Evolutionary conservation across 2,888 invertebrate genomes (phyloP), one percentile per base, ranked within the genome.

Genomic region (Apodemia mormo): DNA sequence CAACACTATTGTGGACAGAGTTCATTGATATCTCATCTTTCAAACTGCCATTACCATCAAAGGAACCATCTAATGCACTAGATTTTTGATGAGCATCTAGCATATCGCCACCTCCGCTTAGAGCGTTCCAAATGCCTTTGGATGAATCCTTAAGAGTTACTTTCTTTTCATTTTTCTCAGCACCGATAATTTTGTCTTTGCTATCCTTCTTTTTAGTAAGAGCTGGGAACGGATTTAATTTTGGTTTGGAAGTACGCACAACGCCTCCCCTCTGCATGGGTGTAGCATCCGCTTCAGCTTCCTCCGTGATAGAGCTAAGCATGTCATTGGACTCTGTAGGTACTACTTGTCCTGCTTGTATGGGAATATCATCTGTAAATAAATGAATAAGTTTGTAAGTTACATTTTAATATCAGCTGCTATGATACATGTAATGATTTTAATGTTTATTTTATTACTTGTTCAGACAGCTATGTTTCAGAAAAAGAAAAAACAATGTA

Each of bases 311-410:
- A 0, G 96, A 95, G 65, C 95, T 94, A 54, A 96, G 88, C 79
- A 94, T 89, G 72, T 94, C 94, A 64, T 93, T 93, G 2, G 93
- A 92, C 70, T 95, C 96, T 6, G 89, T 86, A 10, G 94, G 90
- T 70, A 94, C 94, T 66, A 94, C 95, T 81, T 95, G 95, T 12
- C 94, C 95, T 66, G 95, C 95, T 94, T 97, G 97, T 81, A 97
- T 97, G 66, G 97, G 97, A 90, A 97, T 97, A 89, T 97, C 97
- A 94, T 97, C 97, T 97, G 94, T 70, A 94, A 92, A 65, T 43
- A 68, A 67, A 70, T 22, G 3, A 64, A 14, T 67, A 56, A 65
- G 49, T 67, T 66, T 8, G 43, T 30, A 61, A 66, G 45, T 45
- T 5, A 45, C 12, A 12, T 1, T 45, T 45, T 45, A 45, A 45